Evolutionary conservation across 1,140 invertebrate species (phyloP), one percentile per base, ranked within the genome.

Genomic region (Drosophila carrolli): DNA sequence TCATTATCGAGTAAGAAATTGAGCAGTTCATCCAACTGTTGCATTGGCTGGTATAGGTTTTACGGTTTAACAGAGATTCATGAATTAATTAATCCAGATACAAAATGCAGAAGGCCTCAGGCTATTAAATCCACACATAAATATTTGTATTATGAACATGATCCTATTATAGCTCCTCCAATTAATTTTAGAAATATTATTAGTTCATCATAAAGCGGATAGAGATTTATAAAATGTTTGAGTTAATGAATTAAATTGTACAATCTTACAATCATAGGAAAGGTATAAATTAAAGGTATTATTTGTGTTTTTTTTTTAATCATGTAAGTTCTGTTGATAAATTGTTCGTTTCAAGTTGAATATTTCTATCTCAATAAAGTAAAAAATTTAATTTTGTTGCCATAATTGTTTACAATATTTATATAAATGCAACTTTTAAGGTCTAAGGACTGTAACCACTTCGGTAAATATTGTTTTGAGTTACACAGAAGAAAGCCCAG

Each of bases 11-110:
- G 5, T 8, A 14, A 19, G 38, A 32, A 44, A 53, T 53, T 54
- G 47, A 53, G 23, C 38, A 37, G 38, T 29, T 43, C 32, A 63
- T 27, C 29, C 38, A 65, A 68, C 62, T 65, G 65, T 65, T 51
- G 60, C 47, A 38, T 19, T 11, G 14, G 4, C 7, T 48, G 23
- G 14, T 19, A 19, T 27, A 44, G 43, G 38, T 41, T 59, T 35
- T 35, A 48, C 14, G 27, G 14, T 23, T 29, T 29, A 10, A 11
- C 1, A 37, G 27, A 35, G 11, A 11, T 38, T 38, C 6, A 53
- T 53, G 57, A 43, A 62, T 68, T 51, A 46, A 53, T 65, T 59
- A 51, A 44, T 37, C 19, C 29, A 27, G 38, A 29, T 13, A 2
- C 29, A 11, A 27, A 48, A 38, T 8, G 35, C 4, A 14, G 23